A percentile compares a stretch with the other conserved stretches of the same genome.
Evolutionary conservation across 2,888 invertebrate genomes (phyloP).

Genomic region (Hololepta plana): DNA sequence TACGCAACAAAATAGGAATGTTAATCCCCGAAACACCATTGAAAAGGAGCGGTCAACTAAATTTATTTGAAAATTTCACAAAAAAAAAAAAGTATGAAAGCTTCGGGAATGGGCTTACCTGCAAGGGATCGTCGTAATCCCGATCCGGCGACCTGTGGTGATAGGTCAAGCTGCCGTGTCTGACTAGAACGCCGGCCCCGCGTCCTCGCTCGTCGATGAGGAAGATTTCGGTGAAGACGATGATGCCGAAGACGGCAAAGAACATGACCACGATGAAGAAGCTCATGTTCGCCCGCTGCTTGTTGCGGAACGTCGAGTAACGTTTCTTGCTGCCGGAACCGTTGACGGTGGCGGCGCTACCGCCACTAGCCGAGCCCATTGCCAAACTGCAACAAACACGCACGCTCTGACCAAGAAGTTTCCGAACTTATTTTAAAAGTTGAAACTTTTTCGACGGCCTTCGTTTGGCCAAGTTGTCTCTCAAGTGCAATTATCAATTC

Average conservation of each 20-base stretch:
- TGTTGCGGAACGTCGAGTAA: slow-evolving; percentile 28
- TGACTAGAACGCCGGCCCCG: slow-evolving; percentile 31
- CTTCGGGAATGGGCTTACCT: too few species aligned
- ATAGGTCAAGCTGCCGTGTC: slow-evolving; percentile 34
- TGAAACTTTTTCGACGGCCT: too few species aligned
- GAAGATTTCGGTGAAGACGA: slow-evolving; percentile 72
- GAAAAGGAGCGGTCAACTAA: not conserved
- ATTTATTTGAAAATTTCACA: too few species aligned
- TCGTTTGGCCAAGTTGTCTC: too few species aligned
- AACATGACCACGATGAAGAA: slow-evolving; percentile 83
- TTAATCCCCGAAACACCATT: not conserved
- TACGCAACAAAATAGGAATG: too few species aligned
- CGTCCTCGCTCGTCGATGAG: slow-evolving; percentile 44
- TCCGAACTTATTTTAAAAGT: too few species aligned
- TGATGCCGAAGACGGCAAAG: slow-evolving; percentile 74
- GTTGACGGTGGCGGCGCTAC: too few species aligned
- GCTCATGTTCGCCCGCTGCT: slow-evolving; percentile 73
- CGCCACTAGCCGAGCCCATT: slow-evolving; percentile 7
- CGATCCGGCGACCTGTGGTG: slow-evolving; percentile 33
- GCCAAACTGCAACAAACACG: too few species aligned
- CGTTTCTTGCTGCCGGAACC: slow-evolving; percentile 8
- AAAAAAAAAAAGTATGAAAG: slow-evolving; percentile 2
- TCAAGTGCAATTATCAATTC: too few species aligned
- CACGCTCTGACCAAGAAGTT: too few species aligned
- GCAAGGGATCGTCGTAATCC: slow-evolving; percentile 51